Evolutionary conservation across 2,113 vertebrate genomes (phyloP).

Genomic region (Lepisosteus oculatus): DNA sequence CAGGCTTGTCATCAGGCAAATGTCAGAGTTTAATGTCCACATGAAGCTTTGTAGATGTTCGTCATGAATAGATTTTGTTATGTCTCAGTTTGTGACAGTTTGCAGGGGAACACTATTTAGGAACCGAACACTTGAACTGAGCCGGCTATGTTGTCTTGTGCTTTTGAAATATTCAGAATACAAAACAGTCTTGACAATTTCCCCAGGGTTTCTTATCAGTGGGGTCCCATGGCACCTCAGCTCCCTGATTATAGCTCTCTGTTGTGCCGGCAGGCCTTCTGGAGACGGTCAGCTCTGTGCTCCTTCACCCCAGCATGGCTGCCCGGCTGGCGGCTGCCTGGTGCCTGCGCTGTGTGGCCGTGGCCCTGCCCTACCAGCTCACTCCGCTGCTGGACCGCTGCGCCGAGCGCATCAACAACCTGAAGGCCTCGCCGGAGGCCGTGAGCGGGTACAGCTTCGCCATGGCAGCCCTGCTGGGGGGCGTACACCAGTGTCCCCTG

Average conservation of each 20-base stretch:
- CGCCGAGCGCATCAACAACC: conserved; percentile 90
- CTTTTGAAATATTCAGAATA: no score
- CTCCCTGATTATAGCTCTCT: not conserved
- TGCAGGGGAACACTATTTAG: no score
- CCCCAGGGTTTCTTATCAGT: no score
- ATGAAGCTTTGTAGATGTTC: no score
- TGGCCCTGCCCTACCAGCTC: conserved; percentile 91
- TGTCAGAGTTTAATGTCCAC: no score
- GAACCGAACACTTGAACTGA: no score
- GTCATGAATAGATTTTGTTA: no score
- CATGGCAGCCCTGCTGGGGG: conserved; percentile 93
- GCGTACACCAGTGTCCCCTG: conserved; percentile 92
- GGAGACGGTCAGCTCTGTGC: conserved; percentile 92
- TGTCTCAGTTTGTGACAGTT: no score
- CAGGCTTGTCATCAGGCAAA: no score
- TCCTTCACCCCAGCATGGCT: conserved; percentile 97
- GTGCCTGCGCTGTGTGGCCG: conserved; percentile 92
- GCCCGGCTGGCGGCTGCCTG: conserved; percentile 91
- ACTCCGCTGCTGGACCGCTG: conserved; percentile 91
- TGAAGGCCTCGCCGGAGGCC: conserved; percentile 95
- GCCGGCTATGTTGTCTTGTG: not conserved
- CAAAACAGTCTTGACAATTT: no score
- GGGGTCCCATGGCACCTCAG: not conserved
- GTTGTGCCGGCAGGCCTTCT: conserved; percentile 70
- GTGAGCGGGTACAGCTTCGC: conserved; percentile 98